Evolutionary conservation across 2,113 vertebrate species (phyloP).

Genomic region (Pseudorasbora parva): DNA sequence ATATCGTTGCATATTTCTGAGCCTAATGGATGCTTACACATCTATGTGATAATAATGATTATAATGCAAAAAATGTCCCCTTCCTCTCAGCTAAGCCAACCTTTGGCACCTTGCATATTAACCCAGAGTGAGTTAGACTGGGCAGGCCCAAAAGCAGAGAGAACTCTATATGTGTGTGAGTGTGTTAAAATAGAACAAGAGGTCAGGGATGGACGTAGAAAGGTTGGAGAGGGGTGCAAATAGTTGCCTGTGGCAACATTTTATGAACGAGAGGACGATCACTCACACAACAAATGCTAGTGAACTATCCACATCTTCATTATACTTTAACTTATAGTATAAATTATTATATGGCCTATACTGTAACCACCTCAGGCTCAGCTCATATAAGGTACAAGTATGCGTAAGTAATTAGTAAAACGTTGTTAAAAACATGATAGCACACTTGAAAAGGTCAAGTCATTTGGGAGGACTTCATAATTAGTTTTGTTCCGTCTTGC

Average conservation of each 20-base stretch:
- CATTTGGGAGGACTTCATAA: constrained; percentile 65
- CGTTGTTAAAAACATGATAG: constrained; percentile 63
- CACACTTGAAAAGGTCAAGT: constrained; percentile 70
- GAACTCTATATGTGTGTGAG: background rate
- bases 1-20: constrained; percentile 74
- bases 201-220: background rate
- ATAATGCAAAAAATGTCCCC: constrained; percentile 50
- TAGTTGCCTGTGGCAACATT: constrained; percentile 22
- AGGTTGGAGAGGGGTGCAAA: constrained; percentile 4
- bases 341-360: background rate
- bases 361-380: background rate
- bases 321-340: no score
- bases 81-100: constrained; percentile 48
- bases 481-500: constrained; percentile 72
- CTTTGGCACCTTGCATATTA: constrained; percentile 60
- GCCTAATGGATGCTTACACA: constrained; percentile 74
- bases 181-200: background rate
- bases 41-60: constrained; percentile 63
- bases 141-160: constrained; percentile 6
- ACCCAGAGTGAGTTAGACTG: constrained; percentile 37
- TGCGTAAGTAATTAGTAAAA: background rate
- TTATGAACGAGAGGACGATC: background rate
- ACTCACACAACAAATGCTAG: background rate
- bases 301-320: background rate
- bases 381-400: background rate